A percentile compares a stretch with the other conserved stretches of the same genome.
Conservation (phyloP, 2,113 vertebrate genomes). For the Tachysurus vachellii region DNA sequence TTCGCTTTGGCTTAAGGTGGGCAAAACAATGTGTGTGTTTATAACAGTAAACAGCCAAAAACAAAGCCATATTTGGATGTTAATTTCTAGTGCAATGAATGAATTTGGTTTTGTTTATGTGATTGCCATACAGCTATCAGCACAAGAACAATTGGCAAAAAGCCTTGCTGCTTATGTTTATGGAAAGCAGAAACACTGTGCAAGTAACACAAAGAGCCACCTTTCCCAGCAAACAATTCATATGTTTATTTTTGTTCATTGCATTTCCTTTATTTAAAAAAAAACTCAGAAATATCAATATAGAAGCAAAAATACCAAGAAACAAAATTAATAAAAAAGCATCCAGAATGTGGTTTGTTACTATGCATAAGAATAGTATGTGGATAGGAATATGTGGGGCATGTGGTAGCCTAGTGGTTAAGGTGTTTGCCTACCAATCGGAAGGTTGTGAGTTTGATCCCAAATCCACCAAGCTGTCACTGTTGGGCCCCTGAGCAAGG, state of each 20-base stretch:
- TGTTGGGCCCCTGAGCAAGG: no score
- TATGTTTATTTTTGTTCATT: neutral
- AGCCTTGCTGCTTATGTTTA: slow-evolving; percentile 51
- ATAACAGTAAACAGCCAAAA: slow-evolving; percentile 29
- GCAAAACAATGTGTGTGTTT: slow-evolving; percentile 41
- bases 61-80: slow-evolving; percentile 61
- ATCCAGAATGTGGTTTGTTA: neutral
- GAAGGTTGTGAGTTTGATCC: no score
- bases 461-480: no score
- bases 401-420: neutral
- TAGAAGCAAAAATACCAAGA: neutral
- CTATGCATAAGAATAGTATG: no score
- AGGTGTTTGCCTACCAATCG: no score
- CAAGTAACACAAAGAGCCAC: neutral
- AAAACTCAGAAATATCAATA: no score
- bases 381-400: no score
- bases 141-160: slow-evolving; percentile 50
- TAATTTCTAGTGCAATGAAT: slow-evolving; percentile 56
- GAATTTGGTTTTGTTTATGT: slow-evolving; percentile 43
- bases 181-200: slow-evolving; percentile 16
- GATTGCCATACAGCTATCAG: slow-evolving; percentile 53
- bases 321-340: neutral
- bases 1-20: slow-evolving; percentile 50
- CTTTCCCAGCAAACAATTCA: neutral
- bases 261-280: neutral